Evolutionary conservation across 2,113 vertebrate species (phyloP).

Genomic region (Romanogobio albipinnatus): DNA sequence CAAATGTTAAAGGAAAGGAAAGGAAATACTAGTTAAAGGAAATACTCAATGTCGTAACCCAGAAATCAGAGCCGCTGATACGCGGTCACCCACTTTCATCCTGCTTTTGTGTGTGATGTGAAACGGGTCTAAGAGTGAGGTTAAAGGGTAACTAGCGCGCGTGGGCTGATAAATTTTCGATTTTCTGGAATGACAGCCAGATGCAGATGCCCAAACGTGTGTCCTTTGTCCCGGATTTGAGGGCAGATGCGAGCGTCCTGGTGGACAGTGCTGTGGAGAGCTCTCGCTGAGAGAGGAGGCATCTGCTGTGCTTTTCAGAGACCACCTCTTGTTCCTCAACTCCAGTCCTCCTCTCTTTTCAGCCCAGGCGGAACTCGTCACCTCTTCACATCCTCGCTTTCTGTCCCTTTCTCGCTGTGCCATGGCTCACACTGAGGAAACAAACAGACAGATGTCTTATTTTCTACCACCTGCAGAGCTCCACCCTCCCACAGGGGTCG

Average conservation of each 20-base stretch:
- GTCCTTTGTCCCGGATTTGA: slow-evolving; percentile 51
- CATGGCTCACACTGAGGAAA: slow-evolving; percentile 42
- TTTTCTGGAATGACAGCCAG: slow-evolving; percentile 39
- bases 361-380: slow-evolving; percentile 51
- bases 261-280: slow-evolving; percentile 42
- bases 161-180: slow-evolving; percentile 3
- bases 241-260: slow-evolving; percentile 43
- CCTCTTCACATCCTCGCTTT: slow-evolving; percentile 43
- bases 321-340: slow-evolving; percentile 39
- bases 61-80: background rate
- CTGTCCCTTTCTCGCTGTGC: slow-evolving; percentile 48
- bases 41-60: background rate
- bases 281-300: slow-evolving; percentile 37
- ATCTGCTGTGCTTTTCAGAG: slow-evolving; percentile 50
- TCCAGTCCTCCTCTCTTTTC: slow-evolving; percentile 40
- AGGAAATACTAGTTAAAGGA: too few relatives aligned
- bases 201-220: slow-evolving; percentile 44
- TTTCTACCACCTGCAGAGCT: slow-evolving; percentile 57
- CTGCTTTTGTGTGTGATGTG: background rate
- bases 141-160: background rate
- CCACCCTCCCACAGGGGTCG: slow-evolving; percentile 45
- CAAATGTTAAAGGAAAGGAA: too few relatives aligned
- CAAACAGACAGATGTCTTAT: slow-evolving; percentile 60
- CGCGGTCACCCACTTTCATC: background rate
- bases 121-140: background rate